Evolutionary conservation across 2,113 vertebrate species (phyloP).

Genomic region (Eleginops maclovinus): DNA sequence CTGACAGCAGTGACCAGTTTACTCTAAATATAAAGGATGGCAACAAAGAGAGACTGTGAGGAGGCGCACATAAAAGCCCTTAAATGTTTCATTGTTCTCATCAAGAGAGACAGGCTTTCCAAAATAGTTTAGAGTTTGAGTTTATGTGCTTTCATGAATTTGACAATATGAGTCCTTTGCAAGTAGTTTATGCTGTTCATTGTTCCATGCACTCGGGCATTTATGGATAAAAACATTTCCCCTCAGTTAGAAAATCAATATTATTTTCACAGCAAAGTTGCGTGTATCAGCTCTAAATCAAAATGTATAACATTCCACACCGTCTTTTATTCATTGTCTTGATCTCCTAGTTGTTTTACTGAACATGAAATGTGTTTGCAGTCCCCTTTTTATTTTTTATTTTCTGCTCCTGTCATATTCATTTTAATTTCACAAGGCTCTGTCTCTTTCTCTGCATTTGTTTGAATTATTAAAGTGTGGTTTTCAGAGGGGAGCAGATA

Average conservation of each 20-base stretch:
- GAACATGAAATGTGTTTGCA: background rate
- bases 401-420: conserved; percentile 36
- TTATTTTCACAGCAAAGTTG: background rate
- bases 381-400: background rate
- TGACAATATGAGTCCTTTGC: background rate
- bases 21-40: background rate
- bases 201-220: background rate
- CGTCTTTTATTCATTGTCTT: conserved; percentile 3
- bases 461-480: conserved; percentile 77
- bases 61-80: background rate
- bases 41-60: background rate
- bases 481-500: conserved; percentile 56
- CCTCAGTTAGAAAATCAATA: background rate
- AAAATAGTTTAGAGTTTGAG: background rate
- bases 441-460: conserved; percentile 50
- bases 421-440: conserved; percentile 51
- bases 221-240: background rate
- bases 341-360: background rate
- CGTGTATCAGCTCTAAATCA: background rate
- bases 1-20: conserved; percentile 16
- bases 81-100: background rate
- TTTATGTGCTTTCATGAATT: background rate
- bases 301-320: no score
- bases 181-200: background rate
- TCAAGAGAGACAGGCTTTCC: background rate